Evolutionary conservation across 2,113 vertebrate genomes (phyloP).

Genomic region (Hemichromis elongatus): DNA sequence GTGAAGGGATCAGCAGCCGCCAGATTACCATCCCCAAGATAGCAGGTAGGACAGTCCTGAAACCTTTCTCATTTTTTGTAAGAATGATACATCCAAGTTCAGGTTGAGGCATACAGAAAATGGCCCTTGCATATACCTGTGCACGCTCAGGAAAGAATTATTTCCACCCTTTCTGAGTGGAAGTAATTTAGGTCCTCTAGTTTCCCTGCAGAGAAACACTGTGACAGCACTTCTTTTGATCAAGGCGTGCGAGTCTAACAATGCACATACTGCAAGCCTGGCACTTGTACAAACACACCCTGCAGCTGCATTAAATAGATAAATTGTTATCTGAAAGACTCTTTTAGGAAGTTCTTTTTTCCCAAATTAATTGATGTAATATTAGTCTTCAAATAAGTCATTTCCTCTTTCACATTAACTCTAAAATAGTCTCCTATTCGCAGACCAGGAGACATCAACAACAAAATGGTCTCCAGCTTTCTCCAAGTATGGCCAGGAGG

Average conservation of each 20-base stretch:
- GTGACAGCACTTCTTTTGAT: neutral
- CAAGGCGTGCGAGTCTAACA: neutral
- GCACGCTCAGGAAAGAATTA: neutral
- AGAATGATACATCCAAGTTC: neutral
- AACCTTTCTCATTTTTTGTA: neutral
- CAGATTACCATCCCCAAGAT: constrained; percentile 90
- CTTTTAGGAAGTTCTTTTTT: neutral
- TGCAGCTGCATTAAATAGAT: neutral
- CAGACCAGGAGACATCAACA: neutral
- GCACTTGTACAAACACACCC: neutral
- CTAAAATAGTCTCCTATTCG: neutral
- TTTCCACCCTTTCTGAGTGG: neutral
- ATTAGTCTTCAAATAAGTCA: neutral
- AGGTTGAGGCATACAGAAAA: neutral
- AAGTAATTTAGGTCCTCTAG: neutral
- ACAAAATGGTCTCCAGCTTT: neutral
- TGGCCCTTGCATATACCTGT: neutral
- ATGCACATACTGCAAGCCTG: neutral
- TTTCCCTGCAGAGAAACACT: neutral
- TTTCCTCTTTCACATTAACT: neutral
- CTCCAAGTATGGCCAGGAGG: neutral
- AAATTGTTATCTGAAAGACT: neutral
- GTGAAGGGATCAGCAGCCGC: constrained; percentile 89
- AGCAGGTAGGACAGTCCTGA: constrained; percentile 55
- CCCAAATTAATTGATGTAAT: neutral